A percentile compares a stretch with the other conserved stretches of the same genome.
Evolutionary conservation across 1,140 invertebrate genomes (phyloP).

Genomic region (Drosophila pachea): DNA sequence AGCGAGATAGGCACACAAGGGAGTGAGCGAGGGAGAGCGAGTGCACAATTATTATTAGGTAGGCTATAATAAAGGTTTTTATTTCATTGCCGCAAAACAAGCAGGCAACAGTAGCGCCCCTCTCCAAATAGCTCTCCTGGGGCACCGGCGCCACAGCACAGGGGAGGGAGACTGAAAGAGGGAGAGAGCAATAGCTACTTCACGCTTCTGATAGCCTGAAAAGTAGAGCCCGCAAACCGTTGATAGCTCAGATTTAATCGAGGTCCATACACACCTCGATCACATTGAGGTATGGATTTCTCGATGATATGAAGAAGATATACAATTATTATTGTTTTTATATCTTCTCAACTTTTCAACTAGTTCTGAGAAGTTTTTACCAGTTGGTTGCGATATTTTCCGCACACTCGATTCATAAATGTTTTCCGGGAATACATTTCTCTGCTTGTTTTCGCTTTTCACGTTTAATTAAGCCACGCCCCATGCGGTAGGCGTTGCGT

Average conservation of each 20-base stretch:
- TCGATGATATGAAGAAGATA: too few relatives aligned
- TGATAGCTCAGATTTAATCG: too few relatives aligned
- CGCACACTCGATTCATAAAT: slow-evolving; percentile 16
- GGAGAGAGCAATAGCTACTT: too few relatives aligned
- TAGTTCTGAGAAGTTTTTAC: background rate
- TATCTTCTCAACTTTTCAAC: background rate
- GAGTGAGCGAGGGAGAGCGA: too few relatives aligned
- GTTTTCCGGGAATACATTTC: slow-evolving; percentile 10
- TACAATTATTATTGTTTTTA: background rate
- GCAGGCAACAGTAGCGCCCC: background rate
- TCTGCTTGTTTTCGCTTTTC: slow-evolving; percentile 10
- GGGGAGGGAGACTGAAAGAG: too few relatives aligned
- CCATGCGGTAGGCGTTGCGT: slow-evolving; percentile 8
- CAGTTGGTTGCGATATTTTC: slow-evolving; percentile 1
- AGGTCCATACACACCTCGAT: too few relatives aligned
- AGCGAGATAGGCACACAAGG: background rate
- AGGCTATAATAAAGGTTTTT: slow-evolving; percentile 52
- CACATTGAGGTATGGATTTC: too few relatives aligned
- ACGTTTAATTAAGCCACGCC: slow-evolving; percentile 27
- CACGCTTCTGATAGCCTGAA: too few relatives aligned
- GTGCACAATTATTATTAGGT: slow-evolving; percentile 45
- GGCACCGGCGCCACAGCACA: too few relatives aligned
- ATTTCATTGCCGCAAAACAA: slow-evolving; percentile 45
- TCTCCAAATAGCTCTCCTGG: too few relatives aligned
- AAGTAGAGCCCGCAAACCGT: too few relatives aligned